These are phyloP conservation scores for Tadarida brasiliensis DNA, from an alignment of 2,797 vertebrate genomes.

Conservation along the genomic window DNA sequence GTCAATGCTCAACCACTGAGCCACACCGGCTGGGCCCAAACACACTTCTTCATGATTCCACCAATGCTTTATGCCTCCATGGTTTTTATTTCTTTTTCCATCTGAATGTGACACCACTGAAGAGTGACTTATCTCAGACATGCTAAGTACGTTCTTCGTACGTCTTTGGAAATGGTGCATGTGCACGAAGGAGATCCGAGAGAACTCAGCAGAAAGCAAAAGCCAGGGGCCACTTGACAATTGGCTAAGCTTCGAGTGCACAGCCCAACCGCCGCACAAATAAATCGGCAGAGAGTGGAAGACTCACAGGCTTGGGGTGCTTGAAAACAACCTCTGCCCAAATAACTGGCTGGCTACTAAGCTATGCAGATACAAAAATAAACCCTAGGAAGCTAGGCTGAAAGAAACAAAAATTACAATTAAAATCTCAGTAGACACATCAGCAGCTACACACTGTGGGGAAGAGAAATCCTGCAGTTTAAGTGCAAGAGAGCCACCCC, in stretches of 20 bases:
- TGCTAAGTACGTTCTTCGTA: neutral
- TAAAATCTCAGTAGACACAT: neutral
- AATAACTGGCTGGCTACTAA: neutral
- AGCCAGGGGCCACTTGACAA: neutral
- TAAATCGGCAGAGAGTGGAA: neutral
- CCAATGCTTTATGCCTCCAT: neutral
- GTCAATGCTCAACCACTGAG: too few relatives aligned
- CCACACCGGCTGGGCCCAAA: neutral
- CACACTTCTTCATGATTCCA: neutral
- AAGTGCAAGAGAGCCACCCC: neutral
- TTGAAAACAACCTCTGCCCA: neutral
- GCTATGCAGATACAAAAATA: neutral
- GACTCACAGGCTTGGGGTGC: neutral
- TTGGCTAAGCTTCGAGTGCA: neutral
- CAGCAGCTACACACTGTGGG: neutral
- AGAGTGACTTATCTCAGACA: neutral
- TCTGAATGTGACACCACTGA: neutral
- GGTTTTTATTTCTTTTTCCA: constrained; percentile 3
- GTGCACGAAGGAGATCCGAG: neutral
- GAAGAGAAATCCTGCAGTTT: neutral
- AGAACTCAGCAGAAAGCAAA: neutral
- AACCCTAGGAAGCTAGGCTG: neutral
- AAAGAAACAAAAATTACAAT: constrained; percentile 7
- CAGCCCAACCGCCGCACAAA: neutral
- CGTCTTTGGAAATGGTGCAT: neutral